Conservation (phyloP, 2,113 vertebrate species). For the Zeus faber region DNA sequence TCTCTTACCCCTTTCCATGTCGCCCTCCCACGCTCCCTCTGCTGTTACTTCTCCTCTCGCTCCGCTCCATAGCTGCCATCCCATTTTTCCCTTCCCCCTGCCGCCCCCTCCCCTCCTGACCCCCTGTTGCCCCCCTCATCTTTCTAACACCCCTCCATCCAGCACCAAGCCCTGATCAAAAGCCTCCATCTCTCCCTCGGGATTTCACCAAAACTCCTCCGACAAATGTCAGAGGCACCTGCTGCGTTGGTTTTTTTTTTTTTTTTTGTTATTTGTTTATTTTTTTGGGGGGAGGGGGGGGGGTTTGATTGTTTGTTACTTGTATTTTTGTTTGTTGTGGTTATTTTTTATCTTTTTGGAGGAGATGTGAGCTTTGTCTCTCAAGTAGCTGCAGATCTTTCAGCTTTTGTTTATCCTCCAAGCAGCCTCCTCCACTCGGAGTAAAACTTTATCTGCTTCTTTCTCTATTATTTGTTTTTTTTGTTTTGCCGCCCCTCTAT, state of each 20-base stretch:
- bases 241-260: background rate
- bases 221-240: conserved; percentile 52
- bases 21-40: background rate
- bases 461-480: conserved; percentile 16
- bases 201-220: conserved; percentile 36
- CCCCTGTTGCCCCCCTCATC: background rate
- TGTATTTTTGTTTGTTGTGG: background rate
- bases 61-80: background rate
- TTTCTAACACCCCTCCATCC: conserved; percentile 41
- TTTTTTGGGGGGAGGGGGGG: no score
- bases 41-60: background rate
- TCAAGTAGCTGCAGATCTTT: conserved; percentile 22
- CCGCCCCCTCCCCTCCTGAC: background rate
- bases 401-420: conserved; percentile 29
- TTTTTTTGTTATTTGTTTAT: background rate
- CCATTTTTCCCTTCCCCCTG: background rate
- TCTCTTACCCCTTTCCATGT: conserved; percentile 3
- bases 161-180: conserved; percentile 44
- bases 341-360: conserved; percentile 32
- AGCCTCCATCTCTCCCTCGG: conserved; percentile 12
- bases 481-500: conserved; percentile 9
- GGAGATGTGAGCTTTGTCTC: conserved; percentile 49
- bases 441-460: conserved; percentile 24
- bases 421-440: conserved; percentile 21
- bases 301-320: background rate